phyloP scores from a whole-genome alignment of 2,113 vertebrate species.

The Ammodytes dubius region DNA sequence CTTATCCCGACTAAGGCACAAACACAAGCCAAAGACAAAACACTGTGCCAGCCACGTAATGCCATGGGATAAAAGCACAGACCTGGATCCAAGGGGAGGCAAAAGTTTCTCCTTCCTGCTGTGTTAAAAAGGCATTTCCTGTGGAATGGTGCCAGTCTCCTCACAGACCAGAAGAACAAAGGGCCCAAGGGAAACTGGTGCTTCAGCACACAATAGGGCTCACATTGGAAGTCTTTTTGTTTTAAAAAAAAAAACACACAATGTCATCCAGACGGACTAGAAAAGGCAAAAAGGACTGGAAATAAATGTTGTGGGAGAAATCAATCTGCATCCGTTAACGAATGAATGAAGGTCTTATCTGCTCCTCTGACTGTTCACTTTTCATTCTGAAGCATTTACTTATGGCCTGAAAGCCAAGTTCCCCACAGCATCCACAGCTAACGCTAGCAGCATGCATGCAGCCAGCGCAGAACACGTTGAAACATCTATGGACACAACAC shows the following conservation, averaged over 20 bases:
- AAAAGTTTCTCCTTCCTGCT: slow-evolving; percentile 68
- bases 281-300: slow-evolving; percentile 13
- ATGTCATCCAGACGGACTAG: neutral
- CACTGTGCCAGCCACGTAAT: slow-evolving; percentile 58
- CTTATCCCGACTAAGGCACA: slow-evolving; percentile 44
- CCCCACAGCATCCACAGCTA: neutral
- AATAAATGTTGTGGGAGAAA: slow-evolving; percentile 14
- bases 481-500: too few species aligned
- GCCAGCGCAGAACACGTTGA: too few species aligned
- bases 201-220: slow-evolving; percentile 48
- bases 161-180: slow-evolving; percentile 36
- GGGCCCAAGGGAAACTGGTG: slow-evolving; percentile 42
- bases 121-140: slow-evolving; percentile 77
- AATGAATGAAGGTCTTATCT: slow-evolving; percentile 11
- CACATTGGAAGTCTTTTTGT: neutral
- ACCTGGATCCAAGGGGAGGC: slow-evolving; percentile 21
- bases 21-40: slow-evolving; percentile 60
- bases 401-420: too few species aligned
- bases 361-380: slow-evolving; percentile 18
- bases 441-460: slow-evolving; percentile 9
- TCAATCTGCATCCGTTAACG: slow-evolving; percentile 5
- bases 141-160: slow-evolving; percentile 58
- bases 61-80: slow-evolving; percentile 66
- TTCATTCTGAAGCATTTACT: neutral
- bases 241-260: slow-evolving; percentile 24